A percentile compares a stretch with the other conserved stretches of the same genome.
These are phyloP conservation scores for Willowsia nigromaculata DNA, from an alignment of 2,888 invertebrate species.

Conservation along the genomic window DNA sequence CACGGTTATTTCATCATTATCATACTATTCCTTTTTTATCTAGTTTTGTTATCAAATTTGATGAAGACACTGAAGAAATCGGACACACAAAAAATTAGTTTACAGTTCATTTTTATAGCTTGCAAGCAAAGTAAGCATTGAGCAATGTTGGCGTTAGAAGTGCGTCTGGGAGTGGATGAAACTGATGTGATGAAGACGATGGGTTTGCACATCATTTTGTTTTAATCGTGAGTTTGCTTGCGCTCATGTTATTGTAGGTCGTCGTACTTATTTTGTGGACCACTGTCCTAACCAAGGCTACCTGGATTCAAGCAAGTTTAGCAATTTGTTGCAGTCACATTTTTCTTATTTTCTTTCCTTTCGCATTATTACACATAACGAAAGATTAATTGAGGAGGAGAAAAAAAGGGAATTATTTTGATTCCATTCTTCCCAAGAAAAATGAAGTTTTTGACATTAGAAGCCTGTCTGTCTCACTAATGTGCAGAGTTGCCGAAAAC, in stretches of 20 bases:
- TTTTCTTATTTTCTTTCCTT: not conserved
- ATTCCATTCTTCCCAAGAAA: conserved; percentile 19
- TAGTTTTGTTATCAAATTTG: not conserved
- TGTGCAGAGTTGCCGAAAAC: not conserved
- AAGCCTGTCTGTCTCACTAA: not conserved
- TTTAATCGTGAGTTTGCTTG: not conserved
- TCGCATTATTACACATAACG: not conserved
- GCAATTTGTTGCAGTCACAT: conserved; percentile 54
- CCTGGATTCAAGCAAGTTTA: conserved; percentile 20
- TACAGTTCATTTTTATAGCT: not conserved
- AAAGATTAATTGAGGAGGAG: conserved; percentile 24
- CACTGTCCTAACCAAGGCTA: not conserved
- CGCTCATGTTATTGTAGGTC: conserved; percentile 12
- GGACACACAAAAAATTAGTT: not conserved
- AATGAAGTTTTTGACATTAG: not conserved
- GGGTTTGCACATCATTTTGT: not conserved
- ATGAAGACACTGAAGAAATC: conserved; percentile 22
- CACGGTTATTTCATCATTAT: conserved; percentile 36
- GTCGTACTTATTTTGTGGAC: not conserved
- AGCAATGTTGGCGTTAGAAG: not conserved
- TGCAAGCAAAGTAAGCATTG: not conserved
- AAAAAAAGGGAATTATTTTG: not conserved
- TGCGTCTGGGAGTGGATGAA: not conserved
- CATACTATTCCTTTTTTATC: conserved; percentile 19
- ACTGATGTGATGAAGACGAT: not conserved